These are phyloP conservation scores for Danio choprae DNA, from an alignment of 2,797 vertebrate genomes.

Conservation along the genomic window DNA sequence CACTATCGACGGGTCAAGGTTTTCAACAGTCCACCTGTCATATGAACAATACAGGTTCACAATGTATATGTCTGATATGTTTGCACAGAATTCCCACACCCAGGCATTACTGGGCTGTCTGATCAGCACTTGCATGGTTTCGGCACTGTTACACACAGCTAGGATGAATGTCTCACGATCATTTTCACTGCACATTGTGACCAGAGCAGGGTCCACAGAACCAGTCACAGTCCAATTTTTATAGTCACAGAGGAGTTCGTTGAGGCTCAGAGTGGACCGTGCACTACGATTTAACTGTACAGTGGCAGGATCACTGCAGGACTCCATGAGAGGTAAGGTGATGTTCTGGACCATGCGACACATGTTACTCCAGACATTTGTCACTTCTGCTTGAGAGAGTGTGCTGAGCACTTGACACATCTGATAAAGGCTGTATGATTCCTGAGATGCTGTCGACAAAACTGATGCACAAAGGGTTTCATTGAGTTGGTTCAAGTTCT, in stretches of 20 bases:
- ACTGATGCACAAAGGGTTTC: slow-evolving; percentile 75
- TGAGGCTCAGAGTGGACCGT: slow-evolving; percentile 71
- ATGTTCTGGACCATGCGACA: slow-evolving; percentile 68
- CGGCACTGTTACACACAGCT: slow-evolving; percentile 71
- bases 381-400: slow-evolving; percentile 65
- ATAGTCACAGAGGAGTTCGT: slow-evolving; percentile 76
- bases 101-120: slow-evolving; percentile 71
- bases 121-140: slow-evolving; percentile 69
- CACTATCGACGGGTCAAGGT: slow-evolving; percentile 65
- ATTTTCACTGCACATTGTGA: slow-evolving; percentile 78
- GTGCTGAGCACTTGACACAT: slow-evolving; percentile 72
- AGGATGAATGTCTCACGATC: slow-evolving; percentile 68
- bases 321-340: slow-evolving; percentile 63
- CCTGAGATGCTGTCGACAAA: slow-evolving; percentile 51
- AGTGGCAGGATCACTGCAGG: slow-evolving; percentile 35
- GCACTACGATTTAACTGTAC: slow-evolving; percentile 49
- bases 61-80: slow-evolving; percentile 64
- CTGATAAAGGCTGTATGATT: slow-evolving; percentile 58
- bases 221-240: slow-evolving; percentile 67
- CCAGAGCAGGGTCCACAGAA: slow-evolving; percentile 66
- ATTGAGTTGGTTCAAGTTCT: slow-evolving; percentile 69
- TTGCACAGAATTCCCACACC: slow-evolving; percentile 77
- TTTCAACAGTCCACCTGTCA: slow-evolving; percentile 68
- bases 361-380: slow-evolving; percentile 71
- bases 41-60: slow-evolving; percentile 74